These are phyloP conservation scores for Lepidurus apus DNA, from an alignment of 1,140 invertebrate genomes.

Conservation along the genomic window DNA sequence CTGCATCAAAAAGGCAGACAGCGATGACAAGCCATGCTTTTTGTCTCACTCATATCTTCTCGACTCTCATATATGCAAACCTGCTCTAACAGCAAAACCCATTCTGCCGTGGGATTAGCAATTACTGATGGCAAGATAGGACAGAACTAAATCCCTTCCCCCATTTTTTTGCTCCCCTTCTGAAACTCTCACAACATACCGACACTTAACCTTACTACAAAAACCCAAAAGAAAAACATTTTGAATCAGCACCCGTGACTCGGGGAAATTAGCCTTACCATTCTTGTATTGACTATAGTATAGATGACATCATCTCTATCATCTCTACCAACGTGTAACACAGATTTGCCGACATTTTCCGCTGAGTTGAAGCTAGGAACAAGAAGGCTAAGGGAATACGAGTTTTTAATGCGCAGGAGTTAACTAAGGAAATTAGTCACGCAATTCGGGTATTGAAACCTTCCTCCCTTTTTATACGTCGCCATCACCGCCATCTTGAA, in stretches of 20 bases:
- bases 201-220: too few species aligned
- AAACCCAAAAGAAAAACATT: too few species aligned
- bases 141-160: not conserved
- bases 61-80: not conserved
- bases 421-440: too few species aligned
- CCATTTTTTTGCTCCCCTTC: not conserved
- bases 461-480: too few species aligned
- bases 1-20: slow-evolving; percentile 2
- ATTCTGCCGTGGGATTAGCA: not conserved
- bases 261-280: not conserved
- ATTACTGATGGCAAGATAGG: not conserved
- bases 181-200: not conserved
- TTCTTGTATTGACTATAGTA: not conserved
- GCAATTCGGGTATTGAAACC: too few species aligned
- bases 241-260: not conserved
- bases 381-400: too few species aligned
- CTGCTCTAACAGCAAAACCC: not conserved
- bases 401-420: too few species aligned
- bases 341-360: too few species aligned
- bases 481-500: too few species aligned
- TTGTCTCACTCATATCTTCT: not conserved
- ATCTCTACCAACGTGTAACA: not conserved
- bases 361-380: too few species aligned
- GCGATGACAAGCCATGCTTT: slow-evolving; percentile 21
- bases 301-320: not conserved